Conservation (phyloP, 2,113 vertebrate species). For the Mastomys coucha region DNA sequence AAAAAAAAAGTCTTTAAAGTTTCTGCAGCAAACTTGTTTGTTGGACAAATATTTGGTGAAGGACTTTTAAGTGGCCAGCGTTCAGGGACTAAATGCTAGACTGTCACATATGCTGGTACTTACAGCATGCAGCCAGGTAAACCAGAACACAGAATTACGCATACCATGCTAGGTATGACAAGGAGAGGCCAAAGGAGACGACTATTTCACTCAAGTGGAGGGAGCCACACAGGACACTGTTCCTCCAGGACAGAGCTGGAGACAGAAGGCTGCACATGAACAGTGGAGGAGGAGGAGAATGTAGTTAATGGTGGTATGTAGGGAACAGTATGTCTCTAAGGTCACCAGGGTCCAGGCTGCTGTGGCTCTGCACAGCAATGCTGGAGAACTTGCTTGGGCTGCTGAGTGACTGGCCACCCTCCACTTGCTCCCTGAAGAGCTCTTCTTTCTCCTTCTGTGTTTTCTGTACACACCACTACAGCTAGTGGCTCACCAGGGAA, state of each 20-base stretch:
- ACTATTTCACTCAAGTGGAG: not conserved
- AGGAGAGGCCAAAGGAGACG: not conserved
- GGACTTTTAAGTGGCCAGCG: not conserved
- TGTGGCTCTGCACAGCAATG: not conserved
- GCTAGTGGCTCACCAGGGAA: not conserved
- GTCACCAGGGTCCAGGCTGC: not conserved
- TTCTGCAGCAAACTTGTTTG: not conserved
- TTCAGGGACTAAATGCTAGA: not conserved
- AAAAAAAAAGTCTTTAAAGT: not conserved
- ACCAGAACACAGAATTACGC: not conserved
- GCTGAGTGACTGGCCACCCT: not conserved
- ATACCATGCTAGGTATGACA: not conserved
- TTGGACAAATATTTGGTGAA: conserved; percentile 8
- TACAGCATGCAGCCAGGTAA: not conserved
- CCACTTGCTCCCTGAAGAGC: not conserved
- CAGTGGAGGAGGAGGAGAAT: not conserved
- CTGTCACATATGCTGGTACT: not conserved
- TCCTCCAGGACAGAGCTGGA: not conserved
- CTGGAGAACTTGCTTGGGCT: not conserved
- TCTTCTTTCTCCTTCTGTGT: not conserved
- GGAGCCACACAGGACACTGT: not conserved
- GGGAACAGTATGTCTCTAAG: not conserved
- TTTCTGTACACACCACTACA: not conserved
- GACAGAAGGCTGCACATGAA: too few species aligned
- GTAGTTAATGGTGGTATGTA: too few species aligned